phyloP scores from a whole-genome alignment of 2,113 vertebrate genomes.

The Cyprinodon variegatus region DNA sequence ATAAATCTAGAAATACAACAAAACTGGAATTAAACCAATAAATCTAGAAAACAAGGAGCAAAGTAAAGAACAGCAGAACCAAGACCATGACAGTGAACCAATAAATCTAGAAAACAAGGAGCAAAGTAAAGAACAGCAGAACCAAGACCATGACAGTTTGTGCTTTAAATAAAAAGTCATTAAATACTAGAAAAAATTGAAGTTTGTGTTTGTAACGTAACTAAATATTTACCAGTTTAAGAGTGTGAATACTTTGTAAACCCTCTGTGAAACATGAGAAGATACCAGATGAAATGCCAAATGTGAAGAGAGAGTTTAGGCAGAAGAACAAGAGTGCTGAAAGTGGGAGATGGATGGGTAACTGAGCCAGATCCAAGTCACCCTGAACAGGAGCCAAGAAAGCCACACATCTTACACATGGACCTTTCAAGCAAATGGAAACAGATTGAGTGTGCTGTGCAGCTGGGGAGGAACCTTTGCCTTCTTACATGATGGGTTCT shows the following conservation, averaged over 20 bases:
- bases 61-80: no score
- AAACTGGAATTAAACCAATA: no score
- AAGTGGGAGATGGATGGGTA: background rate
- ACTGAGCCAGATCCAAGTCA: constrained; percentile 10
- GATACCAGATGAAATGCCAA: background rate
- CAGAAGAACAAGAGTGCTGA: background rate
- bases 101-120: no score
- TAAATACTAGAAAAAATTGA: background rate
- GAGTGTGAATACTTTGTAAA: background rate
- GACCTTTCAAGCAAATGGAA: constrained; percentile 3
- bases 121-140: no score
- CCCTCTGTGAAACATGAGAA: background rate
- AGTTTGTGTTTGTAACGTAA: background rate
- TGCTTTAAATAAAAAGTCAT: no score
- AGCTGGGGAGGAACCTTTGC: background rate
- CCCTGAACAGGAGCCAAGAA: constrained; percentile 13
- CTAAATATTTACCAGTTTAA: background rate
- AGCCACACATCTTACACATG: constrained; percentile 2
- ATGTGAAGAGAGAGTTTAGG: background rate
- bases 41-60: no score
- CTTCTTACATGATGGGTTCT: background rate
- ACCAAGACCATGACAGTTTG: no score
- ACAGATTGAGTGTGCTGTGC: background rate
- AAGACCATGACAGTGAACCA: no score
- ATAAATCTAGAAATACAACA: no score